Conservation (phyloP, 2,888 invertebrate species). For the Standfussiana lucernea region DNA sequence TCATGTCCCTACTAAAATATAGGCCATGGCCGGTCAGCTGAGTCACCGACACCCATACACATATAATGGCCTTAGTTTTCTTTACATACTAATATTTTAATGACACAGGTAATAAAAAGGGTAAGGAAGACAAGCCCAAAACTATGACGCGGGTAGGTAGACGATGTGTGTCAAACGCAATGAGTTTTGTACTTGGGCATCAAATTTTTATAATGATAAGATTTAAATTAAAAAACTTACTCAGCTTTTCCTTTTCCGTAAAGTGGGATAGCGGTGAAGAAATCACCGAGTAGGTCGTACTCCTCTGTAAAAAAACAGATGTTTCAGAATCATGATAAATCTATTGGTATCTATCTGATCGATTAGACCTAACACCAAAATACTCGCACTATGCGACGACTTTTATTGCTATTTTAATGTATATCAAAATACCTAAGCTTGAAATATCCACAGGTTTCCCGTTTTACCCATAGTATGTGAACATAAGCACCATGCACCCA, state of each 20-base stretch:
- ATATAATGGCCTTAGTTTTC: neutral
- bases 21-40: neutral
- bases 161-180: neutral
- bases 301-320: conserved; percentile 72
- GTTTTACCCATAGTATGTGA: no score
- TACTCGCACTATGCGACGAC: neutral
- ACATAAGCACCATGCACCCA: neutral
- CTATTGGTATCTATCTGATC: neutral
- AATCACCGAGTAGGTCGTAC: conserved; percentile 81
- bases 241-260: conserved; percentile 82
- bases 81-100: neutral
- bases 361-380: neutral
- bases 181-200: neutral
- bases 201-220: neutral
- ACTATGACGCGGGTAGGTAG: neutral
- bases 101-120: neutral
- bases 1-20: neutral
- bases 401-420: no score
- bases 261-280: conserved; percentile 82
- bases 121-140: neutral
- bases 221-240: conserved; percentile 73
- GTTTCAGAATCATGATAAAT: neutral
- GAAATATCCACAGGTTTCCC: no score
- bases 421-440: no score
- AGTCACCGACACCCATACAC: neutral